Conservation (phyloP, 2,797 vertebrate species). For the Cetoscarus ocellatus region DNA sequence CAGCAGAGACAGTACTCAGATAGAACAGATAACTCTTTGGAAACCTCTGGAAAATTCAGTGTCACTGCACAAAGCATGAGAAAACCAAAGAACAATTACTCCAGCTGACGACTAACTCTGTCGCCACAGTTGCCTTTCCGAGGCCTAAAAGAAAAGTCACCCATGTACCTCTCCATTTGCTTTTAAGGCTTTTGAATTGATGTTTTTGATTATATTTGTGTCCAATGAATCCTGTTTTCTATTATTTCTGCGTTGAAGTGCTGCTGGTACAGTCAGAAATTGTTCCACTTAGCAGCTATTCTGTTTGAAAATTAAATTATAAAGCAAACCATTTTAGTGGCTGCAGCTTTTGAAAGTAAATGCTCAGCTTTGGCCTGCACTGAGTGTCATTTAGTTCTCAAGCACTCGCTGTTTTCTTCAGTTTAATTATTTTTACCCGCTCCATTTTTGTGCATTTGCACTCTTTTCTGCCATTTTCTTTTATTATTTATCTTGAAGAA, state of each 20-base stretch:
- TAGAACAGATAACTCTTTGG: too few species aligned
- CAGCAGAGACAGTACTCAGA: too few species aligned
- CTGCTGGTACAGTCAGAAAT: background rate
- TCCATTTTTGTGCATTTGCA: background rate
- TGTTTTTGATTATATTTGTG: background rate
- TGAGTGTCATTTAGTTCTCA: conserved; percentile 4
- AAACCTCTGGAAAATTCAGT: too few species aligned
- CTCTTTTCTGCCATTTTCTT: background rate
- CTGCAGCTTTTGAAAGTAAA: conserved; percentile 1
- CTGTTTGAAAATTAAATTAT: conserved; percentile 10
- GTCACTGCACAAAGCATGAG: too few species aligned
- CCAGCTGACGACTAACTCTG: too few species aligned
- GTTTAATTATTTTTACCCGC: background rate
- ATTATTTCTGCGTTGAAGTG: background rate
- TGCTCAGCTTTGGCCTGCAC: conserved; percentile 1
- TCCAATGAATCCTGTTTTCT: background rate
- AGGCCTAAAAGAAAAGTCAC: background rate
- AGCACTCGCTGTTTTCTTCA: background rate
- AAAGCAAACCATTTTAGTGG: conserved; percentile 18
- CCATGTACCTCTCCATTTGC: background rate
- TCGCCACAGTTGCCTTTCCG: too few species aligned
- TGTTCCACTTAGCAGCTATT: conserved; percentile 3
- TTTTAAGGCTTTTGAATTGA: conserved; percentile 2
- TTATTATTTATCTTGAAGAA: background rate
- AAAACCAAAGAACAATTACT: too few species aligned